phyloP scores from a whole-genome alignment of 2,888 invertebrate species.

The Archips crataeganus region DNA sequence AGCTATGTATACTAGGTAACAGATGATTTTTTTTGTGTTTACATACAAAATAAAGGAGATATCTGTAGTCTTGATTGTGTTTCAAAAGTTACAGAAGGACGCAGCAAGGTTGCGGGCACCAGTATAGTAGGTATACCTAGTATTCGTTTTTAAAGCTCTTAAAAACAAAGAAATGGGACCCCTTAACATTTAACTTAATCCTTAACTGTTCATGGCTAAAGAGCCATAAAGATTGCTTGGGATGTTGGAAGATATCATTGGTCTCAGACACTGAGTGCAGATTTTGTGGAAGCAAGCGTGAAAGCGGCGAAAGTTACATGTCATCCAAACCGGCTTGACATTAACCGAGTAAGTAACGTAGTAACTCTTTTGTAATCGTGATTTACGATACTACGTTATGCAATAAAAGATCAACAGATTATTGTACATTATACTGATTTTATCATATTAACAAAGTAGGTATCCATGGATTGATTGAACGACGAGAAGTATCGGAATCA shows the following conservation, averaged over 20 bases:
- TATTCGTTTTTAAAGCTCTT: not conserved
- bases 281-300: constrained; percentile 73
- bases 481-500: not conserved
- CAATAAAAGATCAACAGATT: constrained; percentile 8
- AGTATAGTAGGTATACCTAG: no score
- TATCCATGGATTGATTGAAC: not conserved
- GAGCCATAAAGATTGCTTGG: constrained; percentile 15
- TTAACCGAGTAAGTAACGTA: constrained; percentile 34
- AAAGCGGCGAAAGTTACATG: constrained; percentile 78
- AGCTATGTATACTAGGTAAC: no score
- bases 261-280: constrained; percentile 55
- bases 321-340: constrained; percentile 65
- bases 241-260: constrained; percentile 11
- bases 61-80: no score
- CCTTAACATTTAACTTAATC: not conserved
- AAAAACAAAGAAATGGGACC: not conserved
- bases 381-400: constrained; percentile 46
- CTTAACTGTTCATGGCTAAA: not conserved
- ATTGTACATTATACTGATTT: not conserved
- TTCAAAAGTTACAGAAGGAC: no score
- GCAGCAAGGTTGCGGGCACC: no score
- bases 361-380: constrained; percentile 61
- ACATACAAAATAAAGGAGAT: no score
- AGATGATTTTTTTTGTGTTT: no score
- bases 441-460: not conserved